Base-by-base conservation (phyloP, 2,888 invertebrate genomes). In the Carpatolechia fugitivella region DNA sequence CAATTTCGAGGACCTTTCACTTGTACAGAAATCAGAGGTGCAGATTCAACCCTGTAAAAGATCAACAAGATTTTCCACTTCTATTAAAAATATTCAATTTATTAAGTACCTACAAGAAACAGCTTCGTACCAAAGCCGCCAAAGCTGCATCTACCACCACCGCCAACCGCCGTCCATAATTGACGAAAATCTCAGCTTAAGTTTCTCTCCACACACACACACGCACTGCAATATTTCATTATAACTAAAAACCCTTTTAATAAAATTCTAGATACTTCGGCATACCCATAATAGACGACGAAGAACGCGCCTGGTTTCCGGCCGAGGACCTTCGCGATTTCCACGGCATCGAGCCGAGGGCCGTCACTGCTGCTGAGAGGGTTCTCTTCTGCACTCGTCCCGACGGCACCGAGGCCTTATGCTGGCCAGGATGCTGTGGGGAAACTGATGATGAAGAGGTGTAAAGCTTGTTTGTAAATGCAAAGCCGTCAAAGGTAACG, bases 241-340 rank as follows among this genome's bases (percentile, higher is more conserved):
- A 3, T 3, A 24, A 6, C 3, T 6, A 4, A 24, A 24, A 52
- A 13, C 8, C 13, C 33, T n/a, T n/a, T 5, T 14, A 1, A 6
- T n/a, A n/a, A 4, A 6, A 58, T 80, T 85, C n/a, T 81, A 97
- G 97, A 87, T 92, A 94, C 64, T 94, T 95, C 70, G 95, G 95
- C 56, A 91, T 95, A 60, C 93, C 94, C 18, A 92, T 97, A 52
- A 94, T 98, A 60, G 96, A 96, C 51, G 97, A 97, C 72, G 95
- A 96, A 57, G 97, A 97, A 74, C 95, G 97, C 63, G 96, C 97
- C 4, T 97, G 97, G 97, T 98, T 97, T 79, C 97, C 97, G 0
- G 95, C 95, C 0, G 94, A 95, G 30, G 97, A 97, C 72, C 91
- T 98, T 0, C 94, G 95, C 62, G 97, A 97, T 76, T 97, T 96